These are phyloP conservation scores for Marmota flaviventris DNA, from an alignment of 2,113 vertebrate genomes.

Conservation along the genomic window DNA sequence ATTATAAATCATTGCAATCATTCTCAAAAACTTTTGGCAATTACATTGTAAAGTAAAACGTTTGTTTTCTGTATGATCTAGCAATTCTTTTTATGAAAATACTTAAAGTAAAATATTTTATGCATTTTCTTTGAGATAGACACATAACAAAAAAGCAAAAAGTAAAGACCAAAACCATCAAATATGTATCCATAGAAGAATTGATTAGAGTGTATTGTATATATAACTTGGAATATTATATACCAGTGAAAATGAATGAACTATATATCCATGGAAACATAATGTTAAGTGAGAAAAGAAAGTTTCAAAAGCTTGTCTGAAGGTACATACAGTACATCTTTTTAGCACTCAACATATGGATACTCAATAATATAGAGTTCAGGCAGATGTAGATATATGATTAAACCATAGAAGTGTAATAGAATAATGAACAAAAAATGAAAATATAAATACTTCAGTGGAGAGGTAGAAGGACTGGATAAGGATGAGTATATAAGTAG, in stretches of 20 bases:
- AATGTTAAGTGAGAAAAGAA: neutral
- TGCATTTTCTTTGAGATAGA: neutral
- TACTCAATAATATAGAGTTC: neutral
- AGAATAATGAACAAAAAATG: neutral
- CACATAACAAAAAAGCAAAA: neutral
- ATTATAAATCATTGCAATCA: neutral
- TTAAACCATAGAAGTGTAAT: constrained; percentile 16
- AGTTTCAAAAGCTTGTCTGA: neutral
- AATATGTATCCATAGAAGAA: constrained; percentile 34
- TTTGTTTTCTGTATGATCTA: neutral
- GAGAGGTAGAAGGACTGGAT: neutral
- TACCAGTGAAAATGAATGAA: neutral
- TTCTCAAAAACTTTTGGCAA: neutral
- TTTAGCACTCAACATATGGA: constrained; percentile 16
- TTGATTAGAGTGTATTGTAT: neutral
- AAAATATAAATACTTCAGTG: constrained; percentile 8
- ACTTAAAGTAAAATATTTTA: neutral
- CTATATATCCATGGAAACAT: constrained; percentile 19
- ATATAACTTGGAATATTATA: constrained; percentile 4
- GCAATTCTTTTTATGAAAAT: constrained; percentile 6
- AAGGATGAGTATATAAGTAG: neutral
- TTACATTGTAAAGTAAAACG: neutral
- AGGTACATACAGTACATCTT: neutral
- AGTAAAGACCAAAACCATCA: neutral
- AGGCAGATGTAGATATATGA: neutral